Percentiles rank a stretch among this genome's conserved stretches.
Conservation (phyloP, 2,888 invertebrate genomes). For the Helicoverpa assulta region DNA sequence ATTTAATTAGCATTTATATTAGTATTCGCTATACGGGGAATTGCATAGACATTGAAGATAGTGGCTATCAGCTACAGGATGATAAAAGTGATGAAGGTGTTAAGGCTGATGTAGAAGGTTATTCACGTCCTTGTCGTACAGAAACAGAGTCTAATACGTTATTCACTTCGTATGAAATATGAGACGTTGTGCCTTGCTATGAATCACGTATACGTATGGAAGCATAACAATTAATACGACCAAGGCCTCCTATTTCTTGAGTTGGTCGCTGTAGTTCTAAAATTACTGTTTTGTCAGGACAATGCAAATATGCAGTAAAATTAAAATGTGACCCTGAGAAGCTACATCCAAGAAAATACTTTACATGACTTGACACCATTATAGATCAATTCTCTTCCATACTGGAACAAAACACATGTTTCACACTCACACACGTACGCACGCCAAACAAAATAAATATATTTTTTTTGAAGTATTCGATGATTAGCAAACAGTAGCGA, state of each 20-base stretch:
- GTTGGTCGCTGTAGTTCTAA: neutral
- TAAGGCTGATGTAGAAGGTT: constrained; percentile 36
- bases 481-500: constrained; percentile 53
- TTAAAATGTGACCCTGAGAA: neutral
- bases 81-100: constrained; percentile 38
- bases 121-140: constrained; percentile 26
- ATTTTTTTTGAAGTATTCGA: constrained; percentile 46
- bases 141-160: constrained; percentile 27
- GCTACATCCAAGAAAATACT: constrained; percentile 26
- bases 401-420: constrained; percentile 33
- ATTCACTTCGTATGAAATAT: constrained; percentile 36
- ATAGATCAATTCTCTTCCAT: constrained; percentile 5
- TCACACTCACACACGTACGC: constrained; percentile 15
- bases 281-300: neutral
- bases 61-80: constrained; percentile 19
- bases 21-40: constrained; percentile 38
- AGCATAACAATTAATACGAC: neutral
- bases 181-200: constrained; percentile 26
- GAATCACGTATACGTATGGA: constrained; percentile 20
- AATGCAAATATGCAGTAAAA: neutral
- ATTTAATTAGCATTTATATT: constrained; percentile 59
- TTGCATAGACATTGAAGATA: constrained; percentile 30
- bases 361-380: constrained; percentile 7
- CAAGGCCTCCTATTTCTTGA: neutral
- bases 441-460: constrained; percentile 39